Percentiles rank a stretch among this genome's conserved stretches.
Conservation (phyloP, 1,140 invertebrate genomes). For the Cephus cinctus region DNA sequence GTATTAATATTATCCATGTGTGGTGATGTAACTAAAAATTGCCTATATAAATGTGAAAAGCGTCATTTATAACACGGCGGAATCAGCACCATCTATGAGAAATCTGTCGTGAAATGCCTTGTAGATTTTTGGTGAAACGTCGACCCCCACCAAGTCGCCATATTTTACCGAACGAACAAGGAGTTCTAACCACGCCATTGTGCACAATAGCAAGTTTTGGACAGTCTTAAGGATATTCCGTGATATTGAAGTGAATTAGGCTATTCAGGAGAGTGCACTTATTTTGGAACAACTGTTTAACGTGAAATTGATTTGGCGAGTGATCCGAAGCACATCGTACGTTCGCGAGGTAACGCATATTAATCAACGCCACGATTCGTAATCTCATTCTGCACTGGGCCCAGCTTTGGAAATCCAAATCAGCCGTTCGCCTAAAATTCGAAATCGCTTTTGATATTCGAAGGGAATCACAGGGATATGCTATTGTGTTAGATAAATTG, state of each 20-base stretch:
- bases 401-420: background rate
- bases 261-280: background rate
- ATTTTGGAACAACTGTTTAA: background rate
- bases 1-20: too few species aligned
- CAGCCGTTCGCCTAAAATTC: too few species aligned
- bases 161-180: slow-evolving; percentile 21
- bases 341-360: background rate
- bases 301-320: background rate
- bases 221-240: background rate
- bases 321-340: background rate
- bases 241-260: background rate
- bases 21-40: too few species aligned
- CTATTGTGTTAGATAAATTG: too few species aligned
- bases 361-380: background rate
- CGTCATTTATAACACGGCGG: too few species aligned
- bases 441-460: too few species aligned
- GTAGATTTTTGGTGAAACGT: too few species aligned
- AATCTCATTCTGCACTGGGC: background rate
- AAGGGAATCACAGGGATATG: too few species aligned
- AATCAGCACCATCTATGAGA: too few species aligned
- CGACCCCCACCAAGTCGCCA: slow-evolving; percentile 20
- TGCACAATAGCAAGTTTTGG: slow-evolving; percentile 2
- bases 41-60: too few species aligned
- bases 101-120: too few species aligned
- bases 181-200: slow-evolving; percentile 24